These are phyloP conservation scores for Gadopsis bispinosus DNA, from an alignment of 2,797 vertebrate genomes.

Conservation along the genomic window DNA sequence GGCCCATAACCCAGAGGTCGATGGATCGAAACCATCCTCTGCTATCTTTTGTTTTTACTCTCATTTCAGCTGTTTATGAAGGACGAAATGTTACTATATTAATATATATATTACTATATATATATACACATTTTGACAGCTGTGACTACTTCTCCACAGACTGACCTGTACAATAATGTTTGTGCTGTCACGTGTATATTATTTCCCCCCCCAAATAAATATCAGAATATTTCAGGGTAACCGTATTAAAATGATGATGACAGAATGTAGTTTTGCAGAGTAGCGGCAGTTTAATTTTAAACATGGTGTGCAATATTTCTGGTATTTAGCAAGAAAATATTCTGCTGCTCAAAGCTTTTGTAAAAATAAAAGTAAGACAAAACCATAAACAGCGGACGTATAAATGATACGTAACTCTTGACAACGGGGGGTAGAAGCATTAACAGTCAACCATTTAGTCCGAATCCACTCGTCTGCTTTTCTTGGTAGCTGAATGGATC, in stretches of 20 bases:
- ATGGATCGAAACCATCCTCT: conserved; percentile 89
- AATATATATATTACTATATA: no score
- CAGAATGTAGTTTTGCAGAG: background rate
- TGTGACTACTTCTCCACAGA: no score
- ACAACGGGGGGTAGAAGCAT: background rate
- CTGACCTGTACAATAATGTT: no score
- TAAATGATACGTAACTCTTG: background rate
- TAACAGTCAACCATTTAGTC: conserved; percentile 67
- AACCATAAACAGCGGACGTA: background rate
- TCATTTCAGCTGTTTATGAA: no score
- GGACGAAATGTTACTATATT: no score
- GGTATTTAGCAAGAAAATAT: background rate
- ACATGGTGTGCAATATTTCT: background rate
- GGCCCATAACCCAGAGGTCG: conserved; percentile 89
- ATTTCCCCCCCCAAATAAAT: no score
- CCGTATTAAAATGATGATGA: background rate
- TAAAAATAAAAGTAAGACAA: background rate
- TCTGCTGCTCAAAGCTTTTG: no score
- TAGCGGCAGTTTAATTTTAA: no score
- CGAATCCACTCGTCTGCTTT: conserved; percentile 85
- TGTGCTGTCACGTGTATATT: no score
- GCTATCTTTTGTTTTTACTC: conserved; percentile 43
- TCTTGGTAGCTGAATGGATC: conserved; percentile 86
- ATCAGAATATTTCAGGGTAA: no score
- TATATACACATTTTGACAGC: background rate